Evolutionary conservation across 2,797 vertebrate species (phyloP).

Genomic region (Falco concolor): DNA sequence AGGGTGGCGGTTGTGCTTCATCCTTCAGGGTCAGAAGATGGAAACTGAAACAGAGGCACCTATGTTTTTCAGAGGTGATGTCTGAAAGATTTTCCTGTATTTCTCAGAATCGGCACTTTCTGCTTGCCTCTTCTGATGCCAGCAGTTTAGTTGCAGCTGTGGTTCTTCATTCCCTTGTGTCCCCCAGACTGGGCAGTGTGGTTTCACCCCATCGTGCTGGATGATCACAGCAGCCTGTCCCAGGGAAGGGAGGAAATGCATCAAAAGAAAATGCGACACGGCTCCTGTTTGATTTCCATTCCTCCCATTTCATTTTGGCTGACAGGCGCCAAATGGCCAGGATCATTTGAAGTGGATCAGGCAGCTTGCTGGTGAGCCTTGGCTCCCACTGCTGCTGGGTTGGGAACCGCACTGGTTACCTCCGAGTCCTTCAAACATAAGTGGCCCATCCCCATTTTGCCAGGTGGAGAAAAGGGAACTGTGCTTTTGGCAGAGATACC

Average conservation of each 20-base stretch:
- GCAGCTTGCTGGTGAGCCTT: not conserved
- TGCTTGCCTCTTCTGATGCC: too few species aligned
- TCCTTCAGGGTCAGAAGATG: not conserved
- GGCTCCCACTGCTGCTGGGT: not conserved
- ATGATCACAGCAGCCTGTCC: not conserved
- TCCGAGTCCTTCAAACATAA: not conserved
- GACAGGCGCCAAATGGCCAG: not conserved
- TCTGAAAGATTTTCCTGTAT: not conserved
- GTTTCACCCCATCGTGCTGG: not conserved
- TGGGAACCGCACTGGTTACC: not conserved
- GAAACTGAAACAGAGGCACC: not conserved
- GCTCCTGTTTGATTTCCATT: not conserved
- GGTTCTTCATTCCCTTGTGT: not conserved
- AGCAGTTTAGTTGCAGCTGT: not conserved
- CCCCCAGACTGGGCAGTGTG: rapidly evolving
- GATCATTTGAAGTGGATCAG: too few species aligned
- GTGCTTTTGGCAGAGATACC: not conserved
- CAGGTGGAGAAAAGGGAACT: not conserved
- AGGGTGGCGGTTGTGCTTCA: not conserved
- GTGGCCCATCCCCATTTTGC: not conserved
- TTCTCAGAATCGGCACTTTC: not conserved
- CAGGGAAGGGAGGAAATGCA: not conserved
- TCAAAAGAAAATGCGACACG: not conserved
- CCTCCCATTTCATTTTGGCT: not conserved
- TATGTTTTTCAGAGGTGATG: not conserved